phyloP scores from a whole-genome alignment of 2,888 invertebrate genomes.

The Megalurothrips usitatus region DNA sequence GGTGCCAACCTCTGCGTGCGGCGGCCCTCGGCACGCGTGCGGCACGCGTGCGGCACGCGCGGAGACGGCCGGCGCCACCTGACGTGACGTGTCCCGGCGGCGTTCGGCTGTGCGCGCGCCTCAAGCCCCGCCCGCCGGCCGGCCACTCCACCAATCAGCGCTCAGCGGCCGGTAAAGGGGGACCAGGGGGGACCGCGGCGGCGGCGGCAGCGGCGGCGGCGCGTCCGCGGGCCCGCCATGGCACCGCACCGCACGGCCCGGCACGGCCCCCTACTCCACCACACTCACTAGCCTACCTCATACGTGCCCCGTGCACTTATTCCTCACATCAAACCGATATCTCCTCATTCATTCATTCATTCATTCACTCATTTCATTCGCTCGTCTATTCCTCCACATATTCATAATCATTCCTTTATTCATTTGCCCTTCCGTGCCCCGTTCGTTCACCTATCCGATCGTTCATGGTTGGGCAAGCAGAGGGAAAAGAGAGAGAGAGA shows the following conservation, averaged over 20 bases:
- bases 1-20: neutral
- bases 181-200: neutral
- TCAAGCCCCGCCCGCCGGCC: neutral
- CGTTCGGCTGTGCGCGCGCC: neutral
- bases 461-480: no score
- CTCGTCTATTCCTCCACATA: no score
- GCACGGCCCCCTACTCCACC: no score
- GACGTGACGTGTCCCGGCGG: neutral
- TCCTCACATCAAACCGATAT: no score
- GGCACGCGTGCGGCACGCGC: neutral
- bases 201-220: neutral
- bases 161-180: neutral
- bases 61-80: neutral
- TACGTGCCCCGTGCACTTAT: no score
- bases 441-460: no score
- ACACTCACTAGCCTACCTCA: no score
- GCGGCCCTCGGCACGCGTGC: neutral
- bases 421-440: no score
- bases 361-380: no score
- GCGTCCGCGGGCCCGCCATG: neutral
- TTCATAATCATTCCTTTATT: no score
- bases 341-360: no score
- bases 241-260: neutral
- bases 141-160: conserved; percentile 6
- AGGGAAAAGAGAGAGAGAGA: neutral